Evolutionary conservation across 2,888 invertebrate genomes (phyloP).

Genomic region (Lepidonotus clava): DNA sequence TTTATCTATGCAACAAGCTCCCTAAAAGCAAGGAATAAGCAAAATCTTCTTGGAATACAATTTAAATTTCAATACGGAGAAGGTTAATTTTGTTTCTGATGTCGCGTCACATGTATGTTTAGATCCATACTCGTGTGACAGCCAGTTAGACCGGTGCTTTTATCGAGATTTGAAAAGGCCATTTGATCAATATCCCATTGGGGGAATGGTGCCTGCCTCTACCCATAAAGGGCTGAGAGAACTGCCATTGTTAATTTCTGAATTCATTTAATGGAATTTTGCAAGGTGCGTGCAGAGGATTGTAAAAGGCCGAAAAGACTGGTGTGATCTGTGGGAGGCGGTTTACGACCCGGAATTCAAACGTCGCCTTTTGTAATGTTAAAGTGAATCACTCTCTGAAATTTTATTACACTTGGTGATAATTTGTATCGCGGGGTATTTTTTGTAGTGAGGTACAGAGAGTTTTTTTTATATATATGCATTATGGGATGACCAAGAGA

Average conservation of each 20-base stretch:
- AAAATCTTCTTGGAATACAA: too few relatives aligned
- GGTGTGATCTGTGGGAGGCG: not conserved
- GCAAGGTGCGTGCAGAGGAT: not conserved
- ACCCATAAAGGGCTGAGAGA: not conserved
- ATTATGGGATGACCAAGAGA: too few relatives aligned
- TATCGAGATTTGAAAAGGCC: not conserved
- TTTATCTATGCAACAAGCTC: too few relatives aligned
- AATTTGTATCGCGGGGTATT: too few relatives aligned
- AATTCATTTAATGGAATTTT: slow-evolving; percentile 13
- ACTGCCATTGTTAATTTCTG: slow-evolving; percentile 5
- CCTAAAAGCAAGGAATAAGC: too few relatives aligned
- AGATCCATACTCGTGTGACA: not conserved
- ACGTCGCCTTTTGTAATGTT: not conserved
- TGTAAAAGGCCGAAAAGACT: not conserved
- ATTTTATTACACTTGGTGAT: not conserved
- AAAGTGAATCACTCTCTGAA: not conserved
- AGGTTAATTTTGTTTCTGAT: not conserved
- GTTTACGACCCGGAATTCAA: not conserved
- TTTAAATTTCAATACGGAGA: too few relatives aligned
- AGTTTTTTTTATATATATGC: too few relatives aligned
- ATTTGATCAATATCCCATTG: not conserved
- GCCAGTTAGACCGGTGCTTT: not conserved
- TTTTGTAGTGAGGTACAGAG: too few relatives aligned
- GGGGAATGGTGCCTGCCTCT: not conserved
- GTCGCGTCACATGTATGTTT: not conserved